Percentiles rank a stretch among this genome's conserved stretches.
Evolutionary conservation across 2,888 invertebrate genomes (phyloP).

Genomic region (Liodrosophila aerea): DNA sequence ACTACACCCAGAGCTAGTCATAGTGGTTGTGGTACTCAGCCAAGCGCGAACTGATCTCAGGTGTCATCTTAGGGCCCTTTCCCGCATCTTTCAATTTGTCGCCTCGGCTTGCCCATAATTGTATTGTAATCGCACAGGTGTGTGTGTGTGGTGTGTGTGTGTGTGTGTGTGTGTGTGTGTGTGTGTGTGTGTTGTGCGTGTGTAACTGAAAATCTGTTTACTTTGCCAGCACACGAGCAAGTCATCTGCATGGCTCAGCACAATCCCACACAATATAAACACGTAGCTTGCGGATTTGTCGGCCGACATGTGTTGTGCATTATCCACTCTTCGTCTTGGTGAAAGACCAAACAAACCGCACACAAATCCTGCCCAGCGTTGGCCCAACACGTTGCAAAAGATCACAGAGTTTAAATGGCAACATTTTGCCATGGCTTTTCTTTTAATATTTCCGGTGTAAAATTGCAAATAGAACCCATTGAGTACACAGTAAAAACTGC

Average conservation of each 20-base stretch:
- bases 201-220: constrained; percentile 44
- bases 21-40: too few species aligned
- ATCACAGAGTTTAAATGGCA: constrained; percentile 23
- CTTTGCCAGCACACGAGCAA: constrained; percentile 27
- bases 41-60: constrained; percentile 57
- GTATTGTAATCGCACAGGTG: constrained; percentile 55
- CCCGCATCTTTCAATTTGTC: constrained; percentile 68
- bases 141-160: constrained; percentile 30
- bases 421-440: too few species aligned
- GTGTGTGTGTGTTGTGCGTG: constrained; percentile 52
- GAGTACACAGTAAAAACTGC: too few species aligned
- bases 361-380: constrained; percentile 49
- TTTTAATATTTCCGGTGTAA: too few species aligned
- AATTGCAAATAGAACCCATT: too few species aligned
- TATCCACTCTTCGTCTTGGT: constrained; percentile 16
- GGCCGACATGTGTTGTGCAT: constrained; percentile 42
- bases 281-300: constrained; percentile 57
- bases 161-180: constrained; percentile 43
- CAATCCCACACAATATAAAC: constrained; percentile 36
- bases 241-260: constrained; percentile 58
- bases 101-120: constrained; percentile 67
- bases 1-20: not conserved
- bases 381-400: constrained; percentile 54
- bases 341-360: constrained; percentile 24
- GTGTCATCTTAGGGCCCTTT: constrained; percentile 54